Evolutionary conservation across 2,797 vertebrate species (phyloP).

Genomic region (Acrossocheilus fasciatus): DNA sequence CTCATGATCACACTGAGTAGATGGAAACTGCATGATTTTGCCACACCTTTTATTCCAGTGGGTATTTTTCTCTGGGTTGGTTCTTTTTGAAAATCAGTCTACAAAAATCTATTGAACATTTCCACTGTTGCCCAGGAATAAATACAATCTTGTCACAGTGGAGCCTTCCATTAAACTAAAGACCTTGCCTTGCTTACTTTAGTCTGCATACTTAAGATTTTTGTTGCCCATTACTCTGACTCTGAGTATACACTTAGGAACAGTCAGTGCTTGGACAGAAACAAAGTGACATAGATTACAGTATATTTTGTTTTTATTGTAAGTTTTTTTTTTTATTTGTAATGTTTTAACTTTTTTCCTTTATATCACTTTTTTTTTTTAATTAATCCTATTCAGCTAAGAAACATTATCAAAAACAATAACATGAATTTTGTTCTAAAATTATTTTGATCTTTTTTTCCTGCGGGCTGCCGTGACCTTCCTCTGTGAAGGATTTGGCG

Average conservation of each 20-base stretch:
- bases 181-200: slow-evolving; percentile 1
- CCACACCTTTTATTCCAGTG: background rate
- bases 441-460: too few relatives aligned
- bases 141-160: background rate
- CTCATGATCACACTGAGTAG: background rate
- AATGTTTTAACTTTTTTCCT: too few relatives aligned
- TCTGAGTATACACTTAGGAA: background rate
- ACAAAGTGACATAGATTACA: background rate
- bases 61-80: background rate
- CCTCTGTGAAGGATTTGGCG: background rate
- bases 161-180: background rate
- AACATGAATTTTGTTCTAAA: too few relatives aligned
- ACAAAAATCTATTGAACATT: background rate
- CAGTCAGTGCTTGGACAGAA: background rate
- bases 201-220: background rate
- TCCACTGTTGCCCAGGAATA: background rate
- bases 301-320: too few relatives aligned
- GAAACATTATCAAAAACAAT: too few relatives aligned
- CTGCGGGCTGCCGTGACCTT: too few relatives aligned
- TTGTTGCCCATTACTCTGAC: background rate
- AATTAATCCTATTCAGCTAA: too few relatives aligned
- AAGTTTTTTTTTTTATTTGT: too few relatives aligned
- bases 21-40: background rate
- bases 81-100: background rate
- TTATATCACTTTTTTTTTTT: too few relatives aligned